Evolutionary conservation across 2,797 vertebrate species (phyloP).

Genomic region (Channallabes apus): DNA sequence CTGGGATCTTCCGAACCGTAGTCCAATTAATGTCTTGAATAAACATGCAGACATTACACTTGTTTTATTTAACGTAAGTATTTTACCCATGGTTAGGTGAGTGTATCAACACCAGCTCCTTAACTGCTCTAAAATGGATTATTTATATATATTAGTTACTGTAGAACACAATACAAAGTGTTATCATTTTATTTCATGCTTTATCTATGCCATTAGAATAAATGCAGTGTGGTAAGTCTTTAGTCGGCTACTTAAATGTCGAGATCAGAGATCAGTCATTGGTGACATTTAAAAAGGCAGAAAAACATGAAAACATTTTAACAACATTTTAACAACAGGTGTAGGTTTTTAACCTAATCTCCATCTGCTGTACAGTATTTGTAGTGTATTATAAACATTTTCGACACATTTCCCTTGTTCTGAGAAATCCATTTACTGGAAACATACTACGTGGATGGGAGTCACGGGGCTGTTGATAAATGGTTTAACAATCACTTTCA

Average conservation of each 20-base stretch:
- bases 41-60: neutral
- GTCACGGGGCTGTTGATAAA: neutral
- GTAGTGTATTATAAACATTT: neutral
- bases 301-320: neutral
- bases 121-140: neutral
- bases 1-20: too few relatives aligned
- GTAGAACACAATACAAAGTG: neutral
- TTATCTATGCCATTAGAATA: neutral
- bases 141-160: neutral
- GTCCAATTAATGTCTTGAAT: too few relatives aligned
- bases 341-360: neutral
- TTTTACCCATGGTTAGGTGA: neutral
- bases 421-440: conserved; percentile 4
- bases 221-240: neutral
- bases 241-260: neutral
- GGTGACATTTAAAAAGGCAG: conserved; percentile 17
- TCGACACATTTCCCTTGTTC: neutral
- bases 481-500: neutral
- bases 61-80: neutral
- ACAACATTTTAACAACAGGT: neutral
- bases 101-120: neutral
- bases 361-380: neutral
- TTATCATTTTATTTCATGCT: neutral
- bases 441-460: neutral
- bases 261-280: conserved; percentile 9